phyloP scores from a whole-genome alignment of 2,888 invertebrate species.

The Thymelicus acteon region DNA sequence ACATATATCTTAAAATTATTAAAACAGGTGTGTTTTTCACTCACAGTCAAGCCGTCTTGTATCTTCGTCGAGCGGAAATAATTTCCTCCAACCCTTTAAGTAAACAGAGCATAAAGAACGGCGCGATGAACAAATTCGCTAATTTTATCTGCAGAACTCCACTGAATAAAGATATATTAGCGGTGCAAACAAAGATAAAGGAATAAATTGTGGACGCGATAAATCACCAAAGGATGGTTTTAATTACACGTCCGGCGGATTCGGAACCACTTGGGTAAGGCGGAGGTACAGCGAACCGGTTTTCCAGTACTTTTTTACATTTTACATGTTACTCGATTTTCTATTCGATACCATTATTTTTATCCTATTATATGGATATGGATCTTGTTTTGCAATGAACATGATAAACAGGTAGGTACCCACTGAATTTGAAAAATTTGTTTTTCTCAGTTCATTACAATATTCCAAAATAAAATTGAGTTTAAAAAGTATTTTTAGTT shows the following conservation, averaged over 20 bases:
- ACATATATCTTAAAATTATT: slow-evolving; percentile 11
- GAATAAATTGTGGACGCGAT: slow-evolving; percentile 81
- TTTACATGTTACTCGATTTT: no score
- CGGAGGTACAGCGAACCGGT: slow-evolving; percentile 44
- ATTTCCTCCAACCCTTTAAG: slow-evolving; percentile 70
- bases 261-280: slow-evolving; percentile 55
- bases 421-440: no score
- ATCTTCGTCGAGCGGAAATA: slow-evolving; percentile 30
- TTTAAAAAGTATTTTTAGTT: no score
- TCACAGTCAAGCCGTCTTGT: slow-evolving; percentile 21
- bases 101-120: slow-evolving; percentile 54
- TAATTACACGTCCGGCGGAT: slow-evolving; percentile 75
- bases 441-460: no score
- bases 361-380: no score
- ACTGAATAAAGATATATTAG: slow-evolving; percentile 83
- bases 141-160: slow-evolving; percentile 71
- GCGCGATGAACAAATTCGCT: slow-evolving; percentile 72
- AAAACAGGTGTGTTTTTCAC: slow-evolving; percentile 10
- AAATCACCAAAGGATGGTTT: slow-evolving; percentile 83
- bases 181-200: slow-evolving; percentile 80
- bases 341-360: no score
- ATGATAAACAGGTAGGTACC: no score
- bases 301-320: neutral
- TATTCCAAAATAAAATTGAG: no score
- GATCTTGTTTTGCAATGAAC: no score